Percentiles rank a stretch among this genome's conserved stretches.
Conservation (phyloP, 2,888 invertebrate species). For the Drosophila vallismaia region DNA sequence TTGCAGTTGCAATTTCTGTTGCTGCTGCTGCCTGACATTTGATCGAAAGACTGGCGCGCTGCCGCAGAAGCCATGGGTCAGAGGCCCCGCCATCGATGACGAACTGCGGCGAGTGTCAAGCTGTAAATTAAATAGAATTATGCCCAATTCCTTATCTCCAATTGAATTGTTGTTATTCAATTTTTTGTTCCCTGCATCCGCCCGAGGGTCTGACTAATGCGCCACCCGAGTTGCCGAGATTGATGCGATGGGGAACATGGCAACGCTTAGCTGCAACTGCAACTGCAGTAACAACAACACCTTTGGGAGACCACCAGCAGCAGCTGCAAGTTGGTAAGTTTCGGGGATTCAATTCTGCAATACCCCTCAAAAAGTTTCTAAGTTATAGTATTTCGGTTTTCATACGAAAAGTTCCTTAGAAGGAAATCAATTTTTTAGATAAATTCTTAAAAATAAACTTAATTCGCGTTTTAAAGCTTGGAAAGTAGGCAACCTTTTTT, state of each 20-base stretch:
- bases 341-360: neutral
- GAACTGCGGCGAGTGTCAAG: constrained; percentile 66
- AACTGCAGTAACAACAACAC: constrained; percentile 11
- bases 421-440: neutral
- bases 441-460: neutral
- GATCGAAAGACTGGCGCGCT: constrained; percentile 70
- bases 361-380: constrained; percentile 7
- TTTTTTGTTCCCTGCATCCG: constrained; percentile 49
- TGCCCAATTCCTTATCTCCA: constrained; percentile 64
- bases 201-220: constrained; percentile 73
- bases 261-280: constrained; percentile 19
- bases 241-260: constrained; percentile 49
- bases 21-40: constrained; percentile 60
- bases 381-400: neutral
- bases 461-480: neutral
- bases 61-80: constrained; percentile 63
- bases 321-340: constrained; percentile 28
- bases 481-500: neutral
- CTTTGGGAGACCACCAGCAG: constrained; percentile 38
- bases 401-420: neutral
- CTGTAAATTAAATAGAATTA: constrained; percentile 70
- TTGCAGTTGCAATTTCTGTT: neutral
- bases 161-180: constrained; percentile 62
- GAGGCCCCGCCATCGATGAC: constrained; percentile 23
- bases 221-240: constrained; percentile 74